Evolutionary conservation across 2,888 invertebrate genomes (phyloP), one percentile per base, ranked within the genome.

Genomic region (Athrips mouffetella): DNA sequence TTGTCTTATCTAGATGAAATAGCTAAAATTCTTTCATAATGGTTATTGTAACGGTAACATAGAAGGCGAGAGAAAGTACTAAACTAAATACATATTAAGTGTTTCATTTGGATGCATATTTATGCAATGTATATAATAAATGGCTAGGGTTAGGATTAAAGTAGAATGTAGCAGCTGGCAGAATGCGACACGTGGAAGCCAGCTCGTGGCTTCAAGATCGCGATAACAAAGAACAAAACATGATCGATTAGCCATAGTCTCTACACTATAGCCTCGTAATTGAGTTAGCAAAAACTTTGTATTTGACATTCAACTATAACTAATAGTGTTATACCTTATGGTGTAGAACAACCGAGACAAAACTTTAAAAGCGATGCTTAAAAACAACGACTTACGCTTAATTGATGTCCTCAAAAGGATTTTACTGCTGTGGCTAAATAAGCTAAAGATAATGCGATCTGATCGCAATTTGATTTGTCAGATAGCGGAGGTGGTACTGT

Each of bases 401-500:
- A 66, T 67, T 59, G 58, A 58, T 57, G 57, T 58, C 58, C 50
- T 52, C 60, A 60, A 56, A 55, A 59, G 58, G 60, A 59, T 55
- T 63, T 59, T 54, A 54, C 65, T 61, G 67, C 18, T 37, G 27
- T 15, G 20, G 15, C 15, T 46, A 27, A 21, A 13, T 23, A 33
- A 40, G 23, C 39, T 37, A 21, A 37, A 27, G 57, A 49, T 60
- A 62, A 67, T 67, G 53, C 55, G 59, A 62, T 65, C 13, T 51
- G 57, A 63, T 69, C 56, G 55, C 58, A 64, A 67, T 65, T 60
- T 54, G 59, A 60, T 65, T 66, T 61, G 60, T 61, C 53, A 51
- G 65, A 67, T 65, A 64, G 70, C 70, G 64, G 70, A 73, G 74
- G 77, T 70, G 75, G 68, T 67, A 68, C 70, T 68, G 79, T 76